Evolutionary conservation across 1,140 invertebrate species (phyloP).

Genomic region (Pectinophora gossypiella): DNA sequence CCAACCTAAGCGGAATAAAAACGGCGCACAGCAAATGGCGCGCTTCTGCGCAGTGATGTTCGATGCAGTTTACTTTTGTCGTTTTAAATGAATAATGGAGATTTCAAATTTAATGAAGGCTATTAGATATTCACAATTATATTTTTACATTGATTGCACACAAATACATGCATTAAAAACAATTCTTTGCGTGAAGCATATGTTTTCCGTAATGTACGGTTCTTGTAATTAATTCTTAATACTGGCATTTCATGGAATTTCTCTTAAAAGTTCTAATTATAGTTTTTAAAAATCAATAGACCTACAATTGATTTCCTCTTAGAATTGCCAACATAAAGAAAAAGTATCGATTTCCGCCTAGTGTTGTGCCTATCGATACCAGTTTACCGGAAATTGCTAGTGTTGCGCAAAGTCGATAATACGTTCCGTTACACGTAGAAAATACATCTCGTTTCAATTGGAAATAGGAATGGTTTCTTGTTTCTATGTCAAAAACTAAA

Average conservation of each 20-base stretch:
- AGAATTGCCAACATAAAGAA: neutral
- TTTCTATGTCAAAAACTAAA: too few relatives aligned
- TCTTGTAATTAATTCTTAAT: too few relatives aligned
- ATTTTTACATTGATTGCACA: neutral
- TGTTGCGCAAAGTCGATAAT: slow-evolving; percentile 12
- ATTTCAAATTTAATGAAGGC: too few relatives aligned
- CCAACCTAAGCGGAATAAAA: slow-evolving; percentile 55
- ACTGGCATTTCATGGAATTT: too few relatives aligned
- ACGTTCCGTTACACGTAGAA: slow-evolving; percentile 6
- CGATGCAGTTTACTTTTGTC: neutral
- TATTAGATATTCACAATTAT: too few relatives aligned
- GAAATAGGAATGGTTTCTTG: too few relatives aligned
- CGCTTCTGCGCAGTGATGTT: slow-evolving; percentile 47
- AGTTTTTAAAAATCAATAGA: slow-evolving; percentile 4
- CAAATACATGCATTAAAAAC: too few relatives aligned
- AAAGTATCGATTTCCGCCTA: slow-evolving; percentile 13
- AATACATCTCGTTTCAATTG: too few relatives aligned
- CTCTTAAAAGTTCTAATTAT: too few relatives aligned
- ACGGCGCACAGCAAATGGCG: slow-evolving; percentile 45
- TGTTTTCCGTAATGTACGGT: too few relatives aligned
- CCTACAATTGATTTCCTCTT: neutral
- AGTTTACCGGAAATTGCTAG: slow-evolving; percentile 13
- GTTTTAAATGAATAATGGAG: too few relatives aligned
- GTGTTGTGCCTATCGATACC: slow-evolving; percentile 28
- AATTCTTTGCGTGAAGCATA: too few relatives aligned